Evolutionary conservation across 2,888 invertebrate species (phyloP), one percentile per base, ranked within the genome.

Genomic region (Nineta flava): DNA sequence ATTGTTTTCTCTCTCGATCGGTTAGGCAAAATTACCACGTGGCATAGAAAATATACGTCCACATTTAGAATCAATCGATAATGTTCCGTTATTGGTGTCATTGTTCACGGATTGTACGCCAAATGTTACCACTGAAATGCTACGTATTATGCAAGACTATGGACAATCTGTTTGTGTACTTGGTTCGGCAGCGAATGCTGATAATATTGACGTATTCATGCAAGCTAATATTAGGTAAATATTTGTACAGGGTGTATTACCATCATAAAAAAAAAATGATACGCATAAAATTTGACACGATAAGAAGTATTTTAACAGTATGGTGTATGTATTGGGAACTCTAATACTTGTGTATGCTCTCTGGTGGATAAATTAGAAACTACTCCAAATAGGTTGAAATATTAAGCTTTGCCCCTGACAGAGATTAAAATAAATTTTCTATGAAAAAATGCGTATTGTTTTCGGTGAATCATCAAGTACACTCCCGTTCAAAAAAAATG

Each of bases 101-200:
- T 75, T 99, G 10, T 99, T 97, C 68, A 99, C 97, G 1, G 97
- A 99, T 70, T 97, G 96, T 69, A 91, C 87, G 1, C 82, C 93
- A n/a, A 74, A 80, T 55, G 91, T 90, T 12, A 94, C 93, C 0
- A 75, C 81, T 31, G 86, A 88, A 67, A 97, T 97, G 97, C 69
- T 90, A 53, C 78, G 81, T 58, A 96, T 97, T 52, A 95, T 97
- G 93, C 88, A 91, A 64, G 91, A 93, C 60, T 91, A 95, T 64
- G 92, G 91, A 1, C 95, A 97, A 71, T 88, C 96, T 19, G 94
- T 95, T 1, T 87, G 94, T 59, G 90, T 94, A 19, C 73, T 97
- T 61, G 96, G 96, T 7, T 95, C 94, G 5, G 82, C 87, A 12
- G 87, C 92, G 1, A 92, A 87, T 64, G 83, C 86, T 53, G 82